Conservation (phyloP, 2,797 vertebrate genomes). For the Huso huso region DNA sequence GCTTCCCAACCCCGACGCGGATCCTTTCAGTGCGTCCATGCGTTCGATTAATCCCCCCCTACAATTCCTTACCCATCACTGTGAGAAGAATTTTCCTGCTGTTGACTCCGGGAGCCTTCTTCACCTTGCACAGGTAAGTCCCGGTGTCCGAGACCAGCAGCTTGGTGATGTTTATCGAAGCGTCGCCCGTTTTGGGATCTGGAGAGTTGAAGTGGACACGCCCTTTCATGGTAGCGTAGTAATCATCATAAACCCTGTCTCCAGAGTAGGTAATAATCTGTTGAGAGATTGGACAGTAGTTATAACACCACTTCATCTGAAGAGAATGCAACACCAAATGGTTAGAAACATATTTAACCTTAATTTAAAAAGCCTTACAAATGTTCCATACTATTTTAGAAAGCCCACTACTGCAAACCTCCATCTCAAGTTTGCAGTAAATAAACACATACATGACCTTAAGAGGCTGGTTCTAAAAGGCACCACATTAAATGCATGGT, state of each 20-base stretch:
- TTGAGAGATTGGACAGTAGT: background rate
- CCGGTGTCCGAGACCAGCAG: slow-evolving; percentile 75
- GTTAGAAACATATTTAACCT: too few relatives aligned
- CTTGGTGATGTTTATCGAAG: slow-evolving; percentile 72
- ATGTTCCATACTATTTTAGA: too few relatives aligned
- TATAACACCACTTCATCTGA: too few relatives aligned
- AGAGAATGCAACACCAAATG: too few relatives aligned
- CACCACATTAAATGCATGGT: too few relatives aligned
- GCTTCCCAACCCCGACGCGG: too few relatives aligned
- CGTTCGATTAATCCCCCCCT: background rate
- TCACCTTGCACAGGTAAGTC: slow-evolving; percentile 89
- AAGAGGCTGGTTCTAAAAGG: too few relatives aligned
- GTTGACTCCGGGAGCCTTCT: slow-evolving; percentile 79
- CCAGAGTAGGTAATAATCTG: slow-evolving; percentile 82
- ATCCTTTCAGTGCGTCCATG: too few relatives aligned
- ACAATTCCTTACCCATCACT: slow-evolving; percentile 75
- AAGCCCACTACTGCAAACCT: too few relatives aligned
- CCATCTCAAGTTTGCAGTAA: too few relatives aligned
- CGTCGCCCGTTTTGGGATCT: slow-evolving; percentile 78
- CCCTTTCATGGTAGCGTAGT: slow-evolving; percentile 58
- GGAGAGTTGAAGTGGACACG: slow-evolving; percentile 74
- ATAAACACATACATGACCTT: too few relatives aligned
- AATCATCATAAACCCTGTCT: slow-evolving; percentile 70
- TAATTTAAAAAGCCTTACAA: too few relatives aligned
- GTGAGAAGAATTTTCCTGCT: slow-evolving; percentile 75